Evolutionary conservation across 2,113 vertebrate genomes (phyloP), one percentile per base, ranked within the genome.

Genomic region (Tringa solitaria): DNA sequence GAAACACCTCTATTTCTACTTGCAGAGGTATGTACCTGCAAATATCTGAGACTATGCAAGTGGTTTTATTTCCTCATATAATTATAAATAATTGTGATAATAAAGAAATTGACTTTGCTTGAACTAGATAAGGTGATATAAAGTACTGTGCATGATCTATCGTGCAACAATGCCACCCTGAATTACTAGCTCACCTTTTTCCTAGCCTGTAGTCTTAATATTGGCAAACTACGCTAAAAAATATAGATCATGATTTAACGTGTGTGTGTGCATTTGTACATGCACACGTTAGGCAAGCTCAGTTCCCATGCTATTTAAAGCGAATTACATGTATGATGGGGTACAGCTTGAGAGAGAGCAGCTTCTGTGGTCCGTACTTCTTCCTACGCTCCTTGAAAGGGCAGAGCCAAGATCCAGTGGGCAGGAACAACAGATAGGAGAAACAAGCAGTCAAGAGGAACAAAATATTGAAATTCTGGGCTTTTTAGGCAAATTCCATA

Each of bases 191-290:
- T 82, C 32, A 37, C 11, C 37, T 80, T 73, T 90, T 81, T 78
- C 41, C 32, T 84, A 45, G 37, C 14, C 35, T 63, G 15, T 28
- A 39, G 28, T n/a, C 9, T 23, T 78, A 46, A 76, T 51, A 60
- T 14, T 51, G 53, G 24, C 51, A 78, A 72, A 67, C 33, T 68
- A 30, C 3, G 1, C 51, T 19, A n/a, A 93, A 37, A 18, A 13
- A 1, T 32, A 23, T 8, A 51, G 18, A 45, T 26, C 21, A 3
- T 8, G 28, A 48, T 0, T 73, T 53, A 54, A 54, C 14, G 1
- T 30, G 27, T 17, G 27, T 17, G 27, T 28, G 51, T 54, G 35
- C 43, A 51, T 72, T 84, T 3, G 1, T 27, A 8, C 39, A 26
- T 43, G 33, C 28, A 35, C 9, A 22, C 1, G 0, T 39, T 64